These are phyloP conservation scores for Hoplostethus atlanticus DNA, from an alignment of 2,797 vertebrate genomes.

Conservation along the genomic window DNA sequence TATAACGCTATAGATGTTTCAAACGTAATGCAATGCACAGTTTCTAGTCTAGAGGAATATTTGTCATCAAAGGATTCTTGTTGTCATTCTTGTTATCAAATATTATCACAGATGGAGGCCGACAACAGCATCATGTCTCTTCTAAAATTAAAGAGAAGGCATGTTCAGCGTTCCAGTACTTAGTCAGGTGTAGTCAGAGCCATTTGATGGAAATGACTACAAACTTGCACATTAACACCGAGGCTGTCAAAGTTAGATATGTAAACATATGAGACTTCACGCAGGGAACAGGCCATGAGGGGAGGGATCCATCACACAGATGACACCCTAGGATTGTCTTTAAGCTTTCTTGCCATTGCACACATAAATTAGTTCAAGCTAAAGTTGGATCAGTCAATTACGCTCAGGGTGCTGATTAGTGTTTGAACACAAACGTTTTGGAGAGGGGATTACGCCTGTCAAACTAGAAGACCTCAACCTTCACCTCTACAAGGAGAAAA, in stretches of 20 bases:
- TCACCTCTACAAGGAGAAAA: slow-evolving; percentile 76
- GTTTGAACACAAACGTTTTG: slow-evolving; percentile 81
- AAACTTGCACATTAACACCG: slow-evolving; percentile 52
- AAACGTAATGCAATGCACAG: neutral
- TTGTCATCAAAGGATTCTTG: slow-evolving; percentile 14
- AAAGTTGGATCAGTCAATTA: slow-evolving; percentile 80
- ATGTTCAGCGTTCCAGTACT: slow-evolving; percentile 7
- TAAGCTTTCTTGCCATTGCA: slow-evolving; percentile 80
- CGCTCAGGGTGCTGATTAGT: slow-evolving; percentile 79
- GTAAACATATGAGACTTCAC: slow-evolving; percentile 70
- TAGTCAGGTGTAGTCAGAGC: slow-evolving; percentile 21
- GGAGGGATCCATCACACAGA: slow-evolving; percentile 74
- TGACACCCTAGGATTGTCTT: slow-evolving; percentile 81
- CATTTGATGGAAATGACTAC: slow-evolving; percentile 48
- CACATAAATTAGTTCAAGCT: slow-evolving; percentile 83
- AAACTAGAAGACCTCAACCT: slow-evolving; percentile 73
- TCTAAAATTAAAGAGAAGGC: slow-evolving; percentile 21
- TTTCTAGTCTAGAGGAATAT: slow-evolving; percentile 6
- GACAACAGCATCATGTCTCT: slow-evolving; percentile 10
- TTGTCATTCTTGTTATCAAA: neutral
- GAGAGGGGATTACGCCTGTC: slow-evolving; percentile 82
- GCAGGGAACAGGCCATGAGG: slow-evolving; percentile 59
- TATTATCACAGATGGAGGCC: slow-evolving; percentile 19
- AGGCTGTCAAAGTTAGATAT: slow-evolving; percentile 66
- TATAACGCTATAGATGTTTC: neutral